Evolutionary conservation across 2,113 vertebrate genomes (phyloP).

Genomic region (Drymodes brunneopygia): DNA sequence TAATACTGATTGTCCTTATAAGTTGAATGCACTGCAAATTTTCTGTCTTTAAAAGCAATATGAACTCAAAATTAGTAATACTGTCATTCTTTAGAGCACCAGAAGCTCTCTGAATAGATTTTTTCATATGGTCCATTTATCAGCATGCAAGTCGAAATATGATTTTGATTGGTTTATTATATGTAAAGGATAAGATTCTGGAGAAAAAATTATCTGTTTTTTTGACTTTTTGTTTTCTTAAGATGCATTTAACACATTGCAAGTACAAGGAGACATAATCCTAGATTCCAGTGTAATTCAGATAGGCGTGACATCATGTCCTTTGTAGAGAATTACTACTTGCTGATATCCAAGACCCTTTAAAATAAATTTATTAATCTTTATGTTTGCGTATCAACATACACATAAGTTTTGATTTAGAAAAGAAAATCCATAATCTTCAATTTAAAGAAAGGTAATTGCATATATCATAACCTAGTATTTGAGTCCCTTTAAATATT

Average conservation of each 20-base stretch:
- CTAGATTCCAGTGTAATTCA: neutral
- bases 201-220: neutral
- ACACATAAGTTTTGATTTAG: neutral
- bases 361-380: neutral
- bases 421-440: neutral
- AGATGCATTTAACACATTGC: neutral
- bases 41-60: neutral
- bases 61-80: neutral
- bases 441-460: neutral
- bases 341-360: neutral
- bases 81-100: neutral
- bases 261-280: neutral
- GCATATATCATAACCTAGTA: conserved; percentile 4
- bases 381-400: neutral
- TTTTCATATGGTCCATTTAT: neutral
- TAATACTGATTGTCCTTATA: neutral
- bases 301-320: neutral
- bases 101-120: neutral
- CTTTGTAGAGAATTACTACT: neutral
- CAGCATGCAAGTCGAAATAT: neutral
- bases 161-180: neutral
- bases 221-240: neutral
- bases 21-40: neutral
- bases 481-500: conserved; percentile 1
- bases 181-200: neutral